Conservation (phyloP, 2,888 invertebrate species). For the Parasteatoda lunata region DNA sequence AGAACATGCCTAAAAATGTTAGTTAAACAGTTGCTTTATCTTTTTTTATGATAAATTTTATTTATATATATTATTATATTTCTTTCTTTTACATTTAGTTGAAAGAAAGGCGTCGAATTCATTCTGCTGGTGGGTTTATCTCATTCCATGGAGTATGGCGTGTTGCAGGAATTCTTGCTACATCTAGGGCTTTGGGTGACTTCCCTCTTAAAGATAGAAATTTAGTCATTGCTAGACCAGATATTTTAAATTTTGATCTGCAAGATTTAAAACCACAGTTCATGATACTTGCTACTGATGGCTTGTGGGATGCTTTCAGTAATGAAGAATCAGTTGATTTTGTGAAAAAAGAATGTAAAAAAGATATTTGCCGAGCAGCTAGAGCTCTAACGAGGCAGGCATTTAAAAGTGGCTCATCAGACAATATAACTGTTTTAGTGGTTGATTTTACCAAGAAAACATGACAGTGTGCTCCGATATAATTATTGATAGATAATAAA, state of each 20-base stretch:
- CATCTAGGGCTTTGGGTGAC: slow-evolving; percentile 94
- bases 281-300: slow-evolving; percentile 93
- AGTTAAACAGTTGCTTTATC: not conserved
- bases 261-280: slow-evolving; percentile 83
- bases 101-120: slow-evolving; percentile 91
- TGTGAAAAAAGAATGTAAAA: slow-evolving; percentile 87
- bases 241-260: slow-evolving; percentile 92
- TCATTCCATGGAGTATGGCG: slow-evolving; percentile 97
- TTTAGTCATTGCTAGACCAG: slow-evolving; percentile 95
- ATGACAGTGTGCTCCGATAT: slow-evolving; percentile 10
- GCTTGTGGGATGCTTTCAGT: slow-evolving; percentile 95
- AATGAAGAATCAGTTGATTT: slow-evolving; percentile 95
- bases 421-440: slow-evolving; percentile 95
- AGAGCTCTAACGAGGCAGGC: slow-evolving; percentile 93
- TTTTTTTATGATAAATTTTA: not conserved
- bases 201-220: slow-evolving; percentile 95
- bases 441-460: slow-evolving; percentile 76
- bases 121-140: slow-evolving; percentile 95
- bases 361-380: slow-evolving; percentile 82
- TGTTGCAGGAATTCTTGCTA: slow-evolving; percentile 94
- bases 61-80: not conserved
- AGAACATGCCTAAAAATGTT: too few species aligned
- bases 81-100: slow-evolving; percentile 77
- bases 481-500: too few species aligned
- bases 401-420: slow-evolving; percentile 91